Percentiles rank a stretch among this genome's conserved stretches.
Evolutionary conservation across 2,888 invertebrate genomes (phyloP).

Genomic region (Dryobotodes eremita): DNA sequence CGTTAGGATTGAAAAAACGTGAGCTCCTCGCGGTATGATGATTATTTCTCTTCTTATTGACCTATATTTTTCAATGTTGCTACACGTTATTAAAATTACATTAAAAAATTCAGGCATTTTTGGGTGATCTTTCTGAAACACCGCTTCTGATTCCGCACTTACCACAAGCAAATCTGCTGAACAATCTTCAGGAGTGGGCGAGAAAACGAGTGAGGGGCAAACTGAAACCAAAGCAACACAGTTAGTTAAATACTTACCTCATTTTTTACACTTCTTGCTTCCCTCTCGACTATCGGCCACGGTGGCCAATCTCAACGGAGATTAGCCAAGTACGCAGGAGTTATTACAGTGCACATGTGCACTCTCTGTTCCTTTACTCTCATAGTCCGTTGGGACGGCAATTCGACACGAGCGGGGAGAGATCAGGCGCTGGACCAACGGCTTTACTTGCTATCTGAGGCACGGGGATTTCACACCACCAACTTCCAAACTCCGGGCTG

Average conservation of each 20-base stretch:
- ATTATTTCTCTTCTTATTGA: neutral
- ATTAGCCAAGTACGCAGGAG: neutral
- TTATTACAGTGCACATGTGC: neutral
- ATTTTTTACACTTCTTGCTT: neutral
- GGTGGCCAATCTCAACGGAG: neutral
- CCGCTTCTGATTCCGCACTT: conserved; percentile 85
- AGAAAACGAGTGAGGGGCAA: conserved; percentile 81
- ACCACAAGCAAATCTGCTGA: conserved; percentile 81
- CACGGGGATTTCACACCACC: neutral
- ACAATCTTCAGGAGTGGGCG: conserved; percentile 84
- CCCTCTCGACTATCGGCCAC: neutral
- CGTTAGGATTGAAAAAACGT: conserved; percentile 77
- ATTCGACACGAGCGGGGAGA: neutral
- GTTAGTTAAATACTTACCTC: conserved; percentile 68
- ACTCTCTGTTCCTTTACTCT: neutral
- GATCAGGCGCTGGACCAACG: neutral
- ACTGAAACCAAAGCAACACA: conserved; percentile 73
- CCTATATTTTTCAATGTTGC: neutral
- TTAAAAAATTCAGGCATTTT: conserved; percentile 76
- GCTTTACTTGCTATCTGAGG: too few relatives aligned
- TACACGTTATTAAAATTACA: neutral
- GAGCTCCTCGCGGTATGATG: conserved; percentile 79
- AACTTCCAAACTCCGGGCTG: too few relatives aligned
- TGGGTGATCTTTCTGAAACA: conserved; percentile 82
- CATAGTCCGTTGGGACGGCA: neutral